A percentile compares a stretch with the other conserved stretches of the same genome.
phyloP scores from a whole-genome alignment of 2,797 vertebrate species.

The Synaphobranchus kaupii region DNA sequence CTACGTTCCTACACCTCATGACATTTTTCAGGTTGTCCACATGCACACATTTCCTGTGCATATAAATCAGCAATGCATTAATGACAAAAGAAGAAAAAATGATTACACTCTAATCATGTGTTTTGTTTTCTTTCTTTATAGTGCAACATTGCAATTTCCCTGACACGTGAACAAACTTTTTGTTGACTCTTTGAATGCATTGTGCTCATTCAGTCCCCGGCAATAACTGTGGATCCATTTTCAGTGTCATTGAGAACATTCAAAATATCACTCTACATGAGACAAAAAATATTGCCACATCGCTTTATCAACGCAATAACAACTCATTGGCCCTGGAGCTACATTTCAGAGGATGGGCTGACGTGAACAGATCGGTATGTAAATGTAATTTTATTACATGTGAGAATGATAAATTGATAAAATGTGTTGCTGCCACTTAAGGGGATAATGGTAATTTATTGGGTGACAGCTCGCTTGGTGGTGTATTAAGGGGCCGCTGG shows the following conservation, averaged over 20 bases:
- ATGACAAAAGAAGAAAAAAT: too few species aligned
- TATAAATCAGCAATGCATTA: too few species aligned
- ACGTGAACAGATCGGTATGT: conserved; percentile 14
- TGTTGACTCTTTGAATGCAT: background rate
- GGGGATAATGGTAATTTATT: conserved; percentile 46
- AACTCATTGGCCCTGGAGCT: background rate
- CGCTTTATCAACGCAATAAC: background rate
- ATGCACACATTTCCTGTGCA: too few species aligned
- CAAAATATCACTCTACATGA: background rate
- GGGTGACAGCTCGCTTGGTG: conserved; percentile 42
- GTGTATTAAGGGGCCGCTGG: conserved; percentile 29
- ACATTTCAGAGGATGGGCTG: background rate
- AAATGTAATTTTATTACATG: conserved; percentile 12
- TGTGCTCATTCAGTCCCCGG: background rate
- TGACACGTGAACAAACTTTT: background rate
- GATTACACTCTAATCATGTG: background rate
- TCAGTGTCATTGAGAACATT: background rate
- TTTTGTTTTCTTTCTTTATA: background rate
- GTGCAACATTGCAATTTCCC: background rate
- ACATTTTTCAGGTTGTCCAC: background rate
- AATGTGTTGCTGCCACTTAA: conserved; percentile 35
- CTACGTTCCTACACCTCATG: background rate
- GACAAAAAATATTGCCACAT: background rate
- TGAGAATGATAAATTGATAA: conserved; percentile 30
- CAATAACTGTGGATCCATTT: background rate